A percentile compares a stretch with the other conserved stretches of the same genome.
These are phyloP conservation scores for Coptodon bakossiorum DNA, from an alignment of 2,113 vertebrate genomes.

Conservation along the genomic window DNA sequence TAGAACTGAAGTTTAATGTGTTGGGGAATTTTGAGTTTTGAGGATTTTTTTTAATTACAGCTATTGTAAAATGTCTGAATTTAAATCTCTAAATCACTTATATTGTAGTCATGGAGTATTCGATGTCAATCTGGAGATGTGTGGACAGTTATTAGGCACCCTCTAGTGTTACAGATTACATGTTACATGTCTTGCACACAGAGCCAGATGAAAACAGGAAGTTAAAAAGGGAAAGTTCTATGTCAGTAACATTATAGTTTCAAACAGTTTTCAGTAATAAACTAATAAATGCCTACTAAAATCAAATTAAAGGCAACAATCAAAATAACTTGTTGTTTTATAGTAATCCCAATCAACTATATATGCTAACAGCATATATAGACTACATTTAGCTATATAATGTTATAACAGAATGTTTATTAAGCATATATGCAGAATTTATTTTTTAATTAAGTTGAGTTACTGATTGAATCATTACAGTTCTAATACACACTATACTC, in stretches of 20 bases:
- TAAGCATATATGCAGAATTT: not conserved
- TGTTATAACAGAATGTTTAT: accelerated
- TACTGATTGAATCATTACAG: not conserved
- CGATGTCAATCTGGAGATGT: not conserved
- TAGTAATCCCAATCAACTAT: not conserved
- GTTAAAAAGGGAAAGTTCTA: not conserved
- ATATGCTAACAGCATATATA: not conserved
- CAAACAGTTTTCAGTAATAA: accelerated
- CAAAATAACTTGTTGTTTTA: not conserved
- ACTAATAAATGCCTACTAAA: not conserved
- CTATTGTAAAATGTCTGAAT: not conserved
- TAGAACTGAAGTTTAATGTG: not conserved
- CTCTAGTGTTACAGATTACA: not conserved
- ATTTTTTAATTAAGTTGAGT: accelerated
- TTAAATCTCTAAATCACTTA: not conserved
- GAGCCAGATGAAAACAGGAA: not conserved
- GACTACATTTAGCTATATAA: not conserved
- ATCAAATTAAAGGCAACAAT: not conserved
- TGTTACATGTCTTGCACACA: not conserved
- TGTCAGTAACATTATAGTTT: not conserved
- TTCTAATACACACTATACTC: not conserved
- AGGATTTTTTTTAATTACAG: not conserved
- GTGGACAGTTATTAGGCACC: not conserved
- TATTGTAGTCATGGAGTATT: not conserved
- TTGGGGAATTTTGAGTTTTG: not conserved